phyloP scores from a whole-genome alignment of 1,140 invertebrate genomes.

The Anoplolepis gracilipes region DNA sequence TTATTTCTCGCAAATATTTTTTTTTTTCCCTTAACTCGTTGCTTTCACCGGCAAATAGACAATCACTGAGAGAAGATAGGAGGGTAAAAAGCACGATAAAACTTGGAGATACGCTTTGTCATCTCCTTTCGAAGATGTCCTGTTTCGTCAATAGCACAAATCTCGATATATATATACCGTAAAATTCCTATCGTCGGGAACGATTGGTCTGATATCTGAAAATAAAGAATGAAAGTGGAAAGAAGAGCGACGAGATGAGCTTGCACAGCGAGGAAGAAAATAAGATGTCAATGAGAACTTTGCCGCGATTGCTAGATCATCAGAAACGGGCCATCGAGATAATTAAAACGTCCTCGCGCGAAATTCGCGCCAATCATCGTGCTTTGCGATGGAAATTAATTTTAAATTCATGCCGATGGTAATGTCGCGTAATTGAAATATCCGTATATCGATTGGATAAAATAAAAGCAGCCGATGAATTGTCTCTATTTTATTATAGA shows the following conservation, averaged over 20 bases:
- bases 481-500: neutral
- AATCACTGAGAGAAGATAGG: constrained; percentile 22
- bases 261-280: constrained; percentile 6
- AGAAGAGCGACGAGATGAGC: constrained; percentile 26
- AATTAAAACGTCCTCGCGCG: constrained; percentile 38
- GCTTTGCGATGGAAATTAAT: constrained; percentile 40
- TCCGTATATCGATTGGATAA: neutral
- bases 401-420: constrained; percentile 30
- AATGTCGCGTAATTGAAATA: constrained; percentile 47
- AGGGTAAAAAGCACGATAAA: constrained; percentile 37
- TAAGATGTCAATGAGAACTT: constrained; percentile 3
- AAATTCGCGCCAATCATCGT: constrained; percentile 43
- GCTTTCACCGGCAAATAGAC: constrained; percentile 30
- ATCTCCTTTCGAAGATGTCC: neutral
- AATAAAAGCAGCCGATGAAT: constrained; percentile 24
- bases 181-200: constrained; percentile 42
- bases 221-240: constrained; percentile 35
- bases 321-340: constrained; percentile 20
- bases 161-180: neutral
- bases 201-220: constrained; percentile 53
- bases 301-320: constrained; percentile 18
- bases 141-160: constrained; percentile 45
- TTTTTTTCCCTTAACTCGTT: neutral
- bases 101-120: constrained; percentile 7
- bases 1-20: neutral